These are phyloP conservation scores for Drosophila mojavensis DNA, from an alignment of 1,140 invertebrate genomes.

Conservation along the genomic window DNA sequence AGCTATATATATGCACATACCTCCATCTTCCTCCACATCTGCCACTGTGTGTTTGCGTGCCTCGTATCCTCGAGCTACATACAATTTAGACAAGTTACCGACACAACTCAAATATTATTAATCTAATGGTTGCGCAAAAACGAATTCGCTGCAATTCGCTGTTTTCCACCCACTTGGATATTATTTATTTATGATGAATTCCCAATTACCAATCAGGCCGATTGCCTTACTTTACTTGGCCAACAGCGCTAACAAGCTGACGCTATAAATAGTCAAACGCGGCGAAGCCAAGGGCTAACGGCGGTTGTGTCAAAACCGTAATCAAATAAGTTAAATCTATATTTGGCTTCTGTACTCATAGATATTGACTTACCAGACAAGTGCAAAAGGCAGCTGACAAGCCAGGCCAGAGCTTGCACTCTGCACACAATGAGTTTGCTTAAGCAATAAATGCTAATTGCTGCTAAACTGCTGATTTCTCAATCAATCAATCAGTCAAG, in stretches of 20 bases:
- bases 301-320: neutral
- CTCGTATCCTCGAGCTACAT: constrained; percentile 43
- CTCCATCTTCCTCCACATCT: neutral
- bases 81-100: constrained; percentile 69
- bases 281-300: neutral
- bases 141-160: constrained; percentile 6
- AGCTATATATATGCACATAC: neutral
- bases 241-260: neutral
- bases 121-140: constrained; percentile 60
- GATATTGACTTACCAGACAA: neutral
- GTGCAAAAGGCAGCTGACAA: neutral
- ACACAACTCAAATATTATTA: constrained; percentile 76
- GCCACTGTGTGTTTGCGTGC: neutral
- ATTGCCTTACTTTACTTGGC: neutral
- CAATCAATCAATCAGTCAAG: neutral
- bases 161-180: constrained; percentile 2
- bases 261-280: neutral
- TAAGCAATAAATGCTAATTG: no score
- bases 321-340: no score
- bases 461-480: no score
- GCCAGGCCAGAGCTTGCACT: no score
- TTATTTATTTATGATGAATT: constrained; percentile 13
- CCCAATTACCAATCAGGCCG: neutral
- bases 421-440: no score
- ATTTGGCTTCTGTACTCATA: neutral